Evolutionary conservation across 2,113 vertebrate species (phyloP).

Genomic region (Zosterops borbonicus): DNA sequence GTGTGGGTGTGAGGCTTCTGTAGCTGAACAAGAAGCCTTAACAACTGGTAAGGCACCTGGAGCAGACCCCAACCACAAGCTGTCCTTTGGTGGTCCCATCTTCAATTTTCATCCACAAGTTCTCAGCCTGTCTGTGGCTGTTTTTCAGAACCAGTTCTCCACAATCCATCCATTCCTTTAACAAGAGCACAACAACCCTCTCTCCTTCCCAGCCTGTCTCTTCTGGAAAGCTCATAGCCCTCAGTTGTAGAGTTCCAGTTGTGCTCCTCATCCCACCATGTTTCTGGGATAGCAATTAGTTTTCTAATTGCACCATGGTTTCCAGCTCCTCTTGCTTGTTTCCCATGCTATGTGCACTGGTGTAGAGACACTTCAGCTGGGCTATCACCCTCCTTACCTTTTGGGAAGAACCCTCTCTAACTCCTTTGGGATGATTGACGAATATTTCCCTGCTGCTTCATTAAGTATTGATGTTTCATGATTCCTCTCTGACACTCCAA

Average conservation of each 20-base stretch:
- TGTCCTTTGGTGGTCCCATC: not conserved
- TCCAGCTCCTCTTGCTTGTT: not conserved
- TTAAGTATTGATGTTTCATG: not conserved
- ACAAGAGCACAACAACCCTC: not conserved
- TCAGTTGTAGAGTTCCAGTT: not conserved
- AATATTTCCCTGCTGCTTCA: not conserved
- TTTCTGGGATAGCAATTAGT: not conserved
- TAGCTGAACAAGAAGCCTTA: not conserved
- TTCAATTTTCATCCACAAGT: not conserved
- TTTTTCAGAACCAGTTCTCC: not conserved
- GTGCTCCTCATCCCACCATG: not conserved
- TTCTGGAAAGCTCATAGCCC: not conserved
- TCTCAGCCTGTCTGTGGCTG: not conserved
- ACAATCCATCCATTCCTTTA: not conserved
- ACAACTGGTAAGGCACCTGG: fast-evolving
- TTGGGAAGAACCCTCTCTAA: not conserved
- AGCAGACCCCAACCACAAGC: not conserved
- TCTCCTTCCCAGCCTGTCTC: not conserved
- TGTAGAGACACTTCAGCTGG: not conserved
- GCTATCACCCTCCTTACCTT: not conserved
- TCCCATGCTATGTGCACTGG: not conserved
- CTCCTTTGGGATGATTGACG: not conserved
- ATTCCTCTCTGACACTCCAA: not conserved
- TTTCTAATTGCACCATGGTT: not conserved
- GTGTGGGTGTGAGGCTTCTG: not conserved